phyloP scores from a whole-genome alignment of 2,888 invertebrate genomes.

The Lasioglossum figueresi region DNA sequence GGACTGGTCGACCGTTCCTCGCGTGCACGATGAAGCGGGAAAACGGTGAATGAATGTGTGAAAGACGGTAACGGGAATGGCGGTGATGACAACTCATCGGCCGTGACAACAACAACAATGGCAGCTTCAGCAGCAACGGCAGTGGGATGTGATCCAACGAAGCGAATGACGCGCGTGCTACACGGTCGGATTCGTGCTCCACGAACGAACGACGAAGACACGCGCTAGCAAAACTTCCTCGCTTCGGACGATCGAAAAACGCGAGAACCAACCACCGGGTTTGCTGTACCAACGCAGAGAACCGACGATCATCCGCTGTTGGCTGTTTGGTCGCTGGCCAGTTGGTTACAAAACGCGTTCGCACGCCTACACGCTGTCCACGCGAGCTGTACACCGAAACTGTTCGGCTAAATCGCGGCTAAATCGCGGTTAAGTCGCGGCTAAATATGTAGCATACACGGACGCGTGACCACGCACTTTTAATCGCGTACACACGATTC shows the following conservation, averaged over 20 bases:
- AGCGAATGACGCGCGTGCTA: neutral
- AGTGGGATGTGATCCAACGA: neutral
- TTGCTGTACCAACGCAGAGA: neutral
- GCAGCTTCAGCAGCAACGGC: neutral
- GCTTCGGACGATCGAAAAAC: neutral
- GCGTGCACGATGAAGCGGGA: neutral
- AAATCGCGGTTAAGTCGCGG: neutral
- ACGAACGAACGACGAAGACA: neutral
- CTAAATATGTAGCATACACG: neutral
- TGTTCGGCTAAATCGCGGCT: neutral
- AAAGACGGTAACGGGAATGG: neutral
- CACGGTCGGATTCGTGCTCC: neutral
- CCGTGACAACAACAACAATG: conserved; percentile 1
- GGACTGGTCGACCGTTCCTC: neutral
- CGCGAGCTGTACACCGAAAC: neutral
- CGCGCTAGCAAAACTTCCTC: neutral
- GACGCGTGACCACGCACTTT: conserved; percentile 9
- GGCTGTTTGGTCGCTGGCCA: neutral
- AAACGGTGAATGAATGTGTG: neutral
- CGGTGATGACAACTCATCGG: conserved; percentile 17
- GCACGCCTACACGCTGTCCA: neutral
- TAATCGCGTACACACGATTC: conserved; percentile 26
- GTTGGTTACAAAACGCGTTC: neutral
- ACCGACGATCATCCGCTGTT: neutral
- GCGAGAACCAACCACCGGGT: neutral